A percentile compares a stretch with the other conserved stretches of the same genome.
Conservation (phyloP, 1,140 invertebrate genomes). For the Habropoda laboriosa region DNA sequence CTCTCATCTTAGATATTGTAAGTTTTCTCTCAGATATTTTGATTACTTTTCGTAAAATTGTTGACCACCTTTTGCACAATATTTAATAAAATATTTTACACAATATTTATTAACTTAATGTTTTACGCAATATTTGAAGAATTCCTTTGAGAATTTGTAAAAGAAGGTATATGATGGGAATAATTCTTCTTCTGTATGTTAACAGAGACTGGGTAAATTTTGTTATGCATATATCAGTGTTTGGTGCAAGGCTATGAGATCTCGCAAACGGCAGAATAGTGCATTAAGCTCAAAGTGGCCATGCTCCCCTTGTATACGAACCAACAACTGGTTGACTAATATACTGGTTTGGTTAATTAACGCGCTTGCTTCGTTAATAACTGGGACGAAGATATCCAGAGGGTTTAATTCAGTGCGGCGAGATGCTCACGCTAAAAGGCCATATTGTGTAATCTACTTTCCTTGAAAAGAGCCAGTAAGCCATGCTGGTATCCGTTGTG, state of each 20-base stretch:
- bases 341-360: slow-evolving; percentile 19
- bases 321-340: slow-evolving; percentile 6
- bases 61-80: no score
- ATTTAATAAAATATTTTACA: no score
- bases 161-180: no score
- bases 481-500: background rate
- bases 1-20: no score
- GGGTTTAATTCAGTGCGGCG: slow-evolving; percentile 10
- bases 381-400: slow-evolving; percentile 17
- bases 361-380: slow-evolving; percentile 13
- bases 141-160: no score
- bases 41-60: no score
- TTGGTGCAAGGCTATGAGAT: background rate
- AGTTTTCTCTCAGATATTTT: no score
- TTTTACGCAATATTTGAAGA: no score
- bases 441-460: slow-evolving; percentile 31
- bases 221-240: no score
- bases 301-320: background rate
- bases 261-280: background rate
- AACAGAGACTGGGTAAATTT: no score
- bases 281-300: background rate
- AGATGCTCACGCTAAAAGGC: slow-evolving; percentile 21
- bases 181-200: no score
- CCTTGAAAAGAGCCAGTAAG: slow-evolving; percentile 9
- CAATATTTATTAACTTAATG: no score